Evolutionary conservation across 1,140 invertebrate species (phyloP), one percentile per base, ranked within the genome.

Genomic region (Paramacrobiotus metropolitanus): DNA sequence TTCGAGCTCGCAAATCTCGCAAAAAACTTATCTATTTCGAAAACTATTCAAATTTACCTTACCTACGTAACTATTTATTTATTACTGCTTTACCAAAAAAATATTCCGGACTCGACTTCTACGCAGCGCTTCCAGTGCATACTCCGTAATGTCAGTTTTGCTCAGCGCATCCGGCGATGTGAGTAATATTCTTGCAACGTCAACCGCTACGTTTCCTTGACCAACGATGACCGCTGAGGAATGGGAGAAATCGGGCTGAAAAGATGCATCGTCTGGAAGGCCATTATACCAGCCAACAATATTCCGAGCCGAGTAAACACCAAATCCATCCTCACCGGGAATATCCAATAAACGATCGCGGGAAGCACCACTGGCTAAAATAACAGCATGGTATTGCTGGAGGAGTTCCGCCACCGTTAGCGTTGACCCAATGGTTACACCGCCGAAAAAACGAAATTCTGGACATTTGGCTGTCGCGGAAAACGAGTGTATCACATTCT

Each of bases 241-340:
- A 59, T 76, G 75, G 66, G 80, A 78, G 30, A 92, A 76, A 74
- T 87, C 77, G 44, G 86, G 4, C 67, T 82, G 68, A 66, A 77
- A 78, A 65, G 69, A 64, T 3, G 65, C 66, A 68, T 88, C 81
- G 65, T 81, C 76, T 1, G 93, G 93, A 59, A 87, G 69, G 45
- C 93, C 93, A 81, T 97, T 98, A 69, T 97, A 98, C 91, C 91
- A 96, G 1, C 89, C 90, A 29, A 99, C 92, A 78, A 99, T 88
- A 65, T 80, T 78, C 64, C 85, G 76, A 0, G 89, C 92, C 62
- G 91, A 86, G 59, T 92, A 72, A 1, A 95, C 80, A 78, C 90
- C 87, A 15, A 71, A 66, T 44, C 21, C 48, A 66, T 72, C 74
- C 79, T 96, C 91, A 69, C 91, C 88, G 60, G 82, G 80, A 67